Evolutionary conservation across 2,888 invertebrate species (phyloP).

Genomic region (Orthonevra nobilis): DNA sequence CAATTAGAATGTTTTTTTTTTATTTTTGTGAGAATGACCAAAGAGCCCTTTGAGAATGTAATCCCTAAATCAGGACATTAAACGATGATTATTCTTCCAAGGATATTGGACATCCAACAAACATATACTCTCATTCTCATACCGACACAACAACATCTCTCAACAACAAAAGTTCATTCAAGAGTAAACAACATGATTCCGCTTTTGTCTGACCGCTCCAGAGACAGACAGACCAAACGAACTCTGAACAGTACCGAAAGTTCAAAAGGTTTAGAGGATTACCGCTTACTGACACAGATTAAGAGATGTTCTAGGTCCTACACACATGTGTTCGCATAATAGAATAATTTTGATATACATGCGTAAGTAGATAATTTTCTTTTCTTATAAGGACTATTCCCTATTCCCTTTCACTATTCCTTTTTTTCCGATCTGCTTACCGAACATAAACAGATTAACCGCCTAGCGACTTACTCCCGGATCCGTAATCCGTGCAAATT

Average conservation of each 20-base stretch:
- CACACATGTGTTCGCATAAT: conserved; percentile 39
- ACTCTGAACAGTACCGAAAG: conserved; percentile 72
- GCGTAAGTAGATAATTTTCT: conserved; percentile 70
- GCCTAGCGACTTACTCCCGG: conserved; percentile 79
- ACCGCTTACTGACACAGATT: conserved; percentile 79
- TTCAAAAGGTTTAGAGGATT: conserved; percentile 79
- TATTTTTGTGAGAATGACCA: conserved; percentile 11
- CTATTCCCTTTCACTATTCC: conserved; percentile 71
- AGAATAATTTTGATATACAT: conserved; percentile 60
- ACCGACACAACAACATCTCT: too few species aligned
- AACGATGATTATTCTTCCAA: conserved; percentile 60
- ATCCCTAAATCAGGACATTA: conserved; percentile 69
- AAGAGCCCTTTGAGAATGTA: conserved; percentile 47
- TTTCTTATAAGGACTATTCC: conserved; percentile 61
- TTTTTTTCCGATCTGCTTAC: conserved; percentile 76
- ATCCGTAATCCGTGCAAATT: conserved; percentile 79
- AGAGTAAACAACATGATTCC: conserved; percentile 77
- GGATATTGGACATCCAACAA: conserved; percentile 27
- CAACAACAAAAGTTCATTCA: conserved; percentile 75
- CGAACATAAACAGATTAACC: conserved; percentile 81
- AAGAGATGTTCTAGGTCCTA: conserved; percentile 76
- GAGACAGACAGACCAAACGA: conserved; percentile 4
- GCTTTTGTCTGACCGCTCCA: conserved; percentile 71
- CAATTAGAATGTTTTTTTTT: conserved; percentile 77
- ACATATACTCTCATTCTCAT: too few species aligned